These are phyloP conservation scores for Melieria omissa DNA, from an alignment of 2,888 invertebrate genomes.

Conservation along the genomic window DNA sequence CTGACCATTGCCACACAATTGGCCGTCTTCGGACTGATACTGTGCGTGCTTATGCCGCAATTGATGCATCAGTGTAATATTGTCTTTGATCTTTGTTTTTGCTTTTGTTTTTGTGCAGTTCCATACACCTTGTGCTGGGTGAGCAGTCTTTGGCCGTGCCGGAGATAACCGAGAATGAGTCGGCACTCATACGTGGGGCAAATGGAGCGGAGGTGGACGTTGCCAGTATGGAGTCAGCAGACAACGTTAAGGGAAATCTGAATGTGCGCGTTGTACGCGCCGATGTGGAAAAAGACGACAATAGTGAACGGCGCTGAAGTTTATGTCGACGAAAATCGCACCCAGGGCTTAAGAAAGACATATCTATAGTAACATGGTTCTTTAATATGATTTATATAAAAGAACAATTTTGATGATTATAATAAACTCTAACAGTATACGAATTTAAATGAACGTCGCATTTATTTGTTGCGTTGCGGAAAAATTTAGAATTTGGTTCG, in stretches of 20 bases:
- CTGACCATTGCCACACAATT: constrained; percentile 79
- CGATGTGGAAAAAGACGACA: not conserved
- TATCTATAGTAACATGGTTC: too few species aligned
- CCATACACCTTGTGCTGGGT: constrained; percentile 62
- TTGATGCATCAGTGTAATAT: not conserved
- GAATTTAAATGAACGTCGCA: too few species aligned
- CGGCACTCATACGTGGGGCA: constrained; percentile 28
- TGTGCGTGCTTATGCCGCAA: constrained; percentile 71
- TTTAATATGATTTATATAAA: too few species aligned
- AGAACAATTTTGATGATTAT: too few species aligned
- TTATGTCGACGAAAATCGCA: too few species aligned
- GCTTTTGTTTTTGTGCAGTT: constrained; percentile 47
- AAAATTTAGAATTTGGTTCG: too few species aligned
- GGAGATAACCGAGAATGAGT: constrained; percentile 54
- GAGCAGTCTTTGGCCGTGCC: constrained; percentile 57
- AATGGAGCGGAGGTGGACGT: not conserved
- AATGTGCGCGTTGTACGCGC: not conserved
- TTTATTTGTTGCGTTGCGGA: too few species aligned
- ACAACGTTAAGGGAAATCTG: not conserved
- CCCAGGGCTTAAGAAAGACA: too few species aligned
- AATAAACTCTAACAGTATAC: too few species aligned
- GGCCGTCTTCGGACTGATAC: constrained; percentile 72
- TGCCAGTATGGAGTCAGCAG: not conserved
- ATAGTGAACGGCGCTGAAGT: too few species aligned
- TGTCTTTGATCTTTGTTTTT: not conserved